phyloP scores from a whole-genome alignment of 2,797 vertebrate species.

The Pitangus sulphuratus region DNA sequence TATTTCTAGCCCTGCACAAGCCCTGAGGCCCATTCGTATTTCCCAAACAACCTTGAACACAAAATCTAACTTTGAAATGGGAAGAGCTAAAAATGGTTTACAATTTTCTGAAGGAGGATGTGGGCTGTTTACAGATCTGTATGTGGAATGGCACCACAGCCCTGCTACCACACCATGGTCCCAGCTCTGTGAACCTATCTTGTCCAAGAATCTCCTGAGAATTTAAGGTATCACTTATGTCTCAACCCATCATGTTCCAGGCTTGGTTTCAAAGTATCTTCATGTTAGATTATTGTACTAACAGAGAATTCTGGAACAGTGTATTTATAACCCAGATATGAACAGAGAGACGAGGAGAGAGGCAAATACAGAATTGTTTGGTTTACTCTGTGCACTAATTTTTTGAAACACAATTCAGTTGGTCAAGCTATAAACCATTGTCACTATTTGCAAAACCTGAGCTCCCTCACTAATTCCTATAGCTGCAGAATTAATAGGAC shows the following conservation, averaged over 20 bases:
- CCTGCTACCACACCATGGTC: fast-evolving
- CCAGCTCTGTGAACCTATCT: not conserved
- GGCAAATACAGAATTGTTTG: not conserved
- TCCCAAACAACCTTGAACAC: not conserved
- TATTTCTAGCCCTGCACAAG: not conserved
- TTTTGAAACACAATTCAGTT: not conserved
- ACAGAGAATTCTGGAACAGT: not conserved
- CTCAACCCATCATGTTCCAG: not conserved
- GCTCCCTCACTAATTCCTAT: slow-evolving; percentile 6
- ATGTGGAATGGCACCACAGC: not conserved
- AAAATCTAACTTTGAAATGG: not conserved
- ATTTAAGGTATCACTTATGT: not conserved
- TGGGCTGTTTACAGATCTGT: not conserved
- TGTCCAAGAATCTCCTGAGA: not conserved
- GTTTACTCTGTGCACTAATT: not conserved
- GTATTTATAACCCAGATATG: not conserved
- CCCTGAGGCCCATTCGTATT: not conserved
- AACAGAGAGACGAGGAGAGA: not conserved
- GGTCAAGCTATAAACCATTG: not conserved
- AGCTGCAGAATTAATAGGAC: slow-evolving; percentile 46
- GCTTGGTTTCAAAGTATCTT: not conserved
- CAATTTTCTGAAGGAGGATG: not conserved
- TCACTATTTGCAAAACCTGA: not conserved
- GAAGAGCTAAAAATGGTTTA: not conserved
- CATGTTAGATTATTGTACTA: not conserved